Evolutionary conservation across 1,140 invertebrate genomes (phyloP).

Genomic region (Galendromus occidentalis): DNA sequence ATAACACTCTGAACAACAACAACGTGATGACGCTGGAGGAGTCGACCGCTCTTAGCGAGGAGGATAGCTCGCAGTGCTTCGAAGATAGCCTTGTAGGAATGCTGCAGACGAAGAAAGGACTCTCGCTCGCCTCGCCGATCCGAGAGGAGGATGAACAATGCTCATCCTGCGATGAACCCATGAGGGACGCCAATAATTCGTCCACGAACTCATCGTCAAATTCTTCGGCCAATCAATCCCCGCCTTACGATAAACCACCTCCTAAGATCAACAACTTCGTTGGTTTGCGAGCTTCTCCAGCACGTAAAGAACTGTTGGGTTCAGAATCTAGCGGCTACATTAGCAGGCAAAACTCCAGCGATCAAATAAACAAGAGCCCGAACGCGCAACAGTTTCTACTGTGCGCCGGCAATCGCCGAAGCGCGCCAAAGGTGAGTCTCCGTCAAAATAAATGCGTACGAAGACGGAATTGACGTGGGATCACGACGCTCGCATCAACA

Average conservation of each 20-base stretch:
- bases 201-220: conserved; percentile 5
- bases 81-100: conserved; percentile 21
- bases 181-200: conserved; percentile 18
- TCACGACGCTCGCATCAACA: too few species aligned
- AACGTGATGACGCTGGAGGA: conserved; percentile 9
- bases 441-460: too few species aligned
- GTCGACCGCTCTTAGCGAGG: conserved; percentile 15
- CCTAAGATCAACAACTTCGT: conserved; percentile 9
- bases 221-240: background rate
- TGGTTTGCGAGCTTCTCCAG: background rate
- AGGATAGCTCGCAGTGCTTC: conserved; percentile 20
- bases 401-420: conserved; percentile 4
- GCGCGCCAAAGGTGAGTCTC: background rate
- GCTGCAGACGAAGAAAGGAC: conserved; percentile 8
- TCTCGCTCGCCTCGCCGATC: conserved; percentile 19
- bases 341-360: conserved; percentile 8
- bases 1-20: conserved; percentile 14
- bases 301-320: background rate
- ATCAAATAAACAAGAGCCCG: conserved; percentile 4
- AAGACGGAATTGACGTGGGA: too few species aligned
- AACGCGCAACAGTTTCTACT: conserved; percentile 6
- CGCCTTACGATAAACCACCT: background rate
- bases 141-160: conserved; percentile 21
- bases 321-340: conserved; percentile 9
- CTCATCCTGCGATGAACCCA: conserved; percentile 19